A percentile compares a stretch with the other conserved stretches of the same genome.
Conservation (phyloP, 1,140 invertebrate species). For the Lordiphosa collinella region DNA sequence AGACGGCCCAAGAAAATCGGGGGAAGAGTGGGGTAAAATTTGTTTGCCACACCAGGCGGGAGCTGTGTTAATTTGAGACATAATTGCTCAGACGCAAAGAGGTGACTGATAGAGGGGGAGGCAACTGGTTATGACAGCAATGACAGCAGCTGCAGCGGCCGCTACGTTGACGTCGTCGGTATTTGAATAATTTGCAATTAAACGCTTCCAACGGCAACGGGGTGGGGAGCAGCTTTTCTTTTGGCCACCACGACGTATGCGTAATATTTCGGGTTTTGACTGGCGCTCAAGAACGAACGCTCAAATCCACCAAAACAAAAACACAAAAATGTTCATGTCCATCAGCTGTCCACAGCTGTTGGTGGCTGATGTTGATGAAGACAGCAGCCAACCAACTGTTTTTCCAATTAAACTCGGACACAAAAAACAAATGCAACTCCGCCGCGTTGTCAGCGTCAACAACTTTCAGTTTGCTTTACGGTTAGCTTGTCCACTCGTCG, state of each 20-base stretch:
- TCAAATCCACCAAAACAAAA: slow-evolving; percentile 15
- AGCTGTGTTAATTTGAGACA: slow-evolving; percentile 69
- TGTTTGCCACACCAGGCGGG: slow-evolving; percentile 36
- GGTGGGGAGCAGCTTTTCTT: slow-evolving; percentile 33
- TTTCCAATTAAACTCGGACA: slow-evolving; percentile 76
- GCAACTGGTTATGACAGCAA: slow-evolving; percentile 68
- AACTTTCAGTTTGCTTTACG: slow-evolving; percentile 69
- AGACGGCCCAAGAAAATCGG: slow-evolving; percentile 16
- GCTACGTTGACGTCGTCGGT: slow-evolving; percentile 18
- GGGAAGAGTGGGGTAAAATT: slow-evolving; percentile 34
- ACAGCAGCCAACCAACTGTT: slow-evolving; percentile 65
- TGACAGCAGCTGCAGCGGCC: slow-evolving; percentile 29
- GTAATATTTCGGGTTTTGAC: too few species aligned
- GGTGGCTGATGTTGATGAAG: slow-evolving; percentile 56
- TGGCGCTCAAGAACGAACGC: too few species aligned
- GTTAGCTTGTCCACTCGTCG: slow-evolving; percentile 40
- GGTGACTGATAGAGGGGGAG: background rate
- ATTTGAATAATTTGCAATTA: slow-evolving; percentile 78
- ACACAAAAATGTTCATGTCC: slow-evolving; percentile 67
- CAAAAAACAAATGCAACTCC: slow-evolving; percentile 43
- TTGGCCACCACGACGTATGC: slow-evolving; percentile 50
- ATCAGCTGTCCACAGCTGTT: slow-evolving; percentile 63
- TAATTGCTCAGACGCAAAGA: slow-evolving; percentile 53
- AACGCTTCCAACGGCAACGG: slow-evolving; percentile 50
- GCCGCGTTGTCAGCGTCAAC: slow-evolving; percentile 19